Evolutionary conservation across 2,113 vertebrate genomes (phyloP).

Genomic region (Tetrao urogallus): DNA sequence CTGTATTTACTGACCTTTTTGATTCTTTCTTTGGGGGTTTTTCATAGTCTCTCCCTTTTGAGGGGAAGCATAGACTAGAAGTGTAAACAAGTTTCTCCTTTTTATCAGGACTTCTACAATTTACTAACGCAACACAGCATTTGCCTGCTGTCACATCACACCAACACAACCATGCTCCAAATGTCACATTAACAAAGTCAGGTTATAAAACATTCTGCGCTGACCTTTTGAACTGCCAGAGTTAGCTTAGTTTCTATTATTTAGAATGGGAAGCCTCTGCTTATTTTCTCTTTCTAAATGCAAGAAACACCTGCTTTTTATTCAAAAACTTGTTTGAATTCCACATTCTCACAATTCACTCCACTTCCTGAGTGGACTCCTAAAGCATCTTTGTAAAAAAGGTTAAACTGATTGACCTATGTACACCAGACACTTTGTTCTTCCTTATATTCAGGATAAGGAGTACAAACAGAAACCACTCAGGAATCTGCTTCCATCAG

Average conservation of each 20-base stretch:
- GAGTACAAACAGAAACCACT: background rate
- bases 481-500: background rate
- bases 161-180: conserved; percentile 63
- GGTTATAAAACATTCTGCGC: conserved; percentile 45
- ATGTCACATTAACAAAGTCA: conserved; percentile 76
- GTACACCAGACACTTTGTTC: background rate
- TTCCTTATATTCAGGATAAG: background rate
- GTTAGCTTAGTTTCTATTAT: background rate
- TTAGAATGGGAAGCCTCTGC: background rate
- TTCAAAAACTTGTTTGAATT: background rate
- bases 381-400: background rate
- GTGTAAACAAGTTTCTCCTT: background rate
- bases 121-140: conserved; percentile 13
- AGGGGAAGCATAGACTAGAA: conserved; percentile 9
- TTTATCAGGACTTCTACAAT: background rate
- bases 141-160: conserved; percentile 59
- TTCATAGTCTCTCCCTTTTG: background rate
- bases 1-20: conserved; percentile 25
- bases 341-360: background rate
- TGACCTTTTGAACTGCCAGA: conserved; percentile 66
- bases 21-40: conserved; percentile 5
- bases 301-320: background rate
- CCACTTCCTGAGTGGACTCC: background rate
- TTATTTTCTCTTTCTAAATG: conserved; percentile 56
- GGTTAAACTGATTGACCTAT: background rate